phyloP scores from a whole-genome alignment of 1,140 invertebrate species.

The Holcopasites calliopsidis region DNA sequence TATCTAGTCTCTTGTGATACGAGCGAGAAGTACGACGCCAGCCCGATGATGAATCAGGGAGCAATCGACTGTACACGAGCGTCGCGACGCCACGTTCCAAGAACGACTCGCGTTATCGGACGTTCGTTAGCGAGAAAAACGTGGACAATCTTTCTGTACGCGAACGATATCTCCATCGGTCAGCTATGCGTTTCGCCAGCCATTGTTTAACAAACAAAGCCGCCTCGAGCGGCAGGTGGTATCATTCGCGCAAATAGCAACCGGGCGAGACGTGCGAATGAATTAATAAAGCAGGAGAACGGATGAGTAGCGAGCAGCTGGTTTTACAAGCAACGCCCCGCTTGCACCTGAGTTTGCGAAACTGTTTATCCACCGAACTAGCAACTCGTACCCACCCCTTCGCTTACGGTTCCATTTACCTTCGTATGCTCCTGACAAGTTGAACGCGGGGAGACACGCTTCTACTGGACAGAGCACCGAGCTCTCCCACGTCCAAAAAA shows the following conservation, averaged over 20 bases:
- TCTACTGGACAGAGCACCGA: background rate
- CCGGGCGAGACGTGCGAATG: slow-evolving; percentile 10
- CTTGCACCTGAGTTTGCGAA: background rate
- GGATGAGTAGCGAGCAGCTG: slow-evolving; percentile 16
- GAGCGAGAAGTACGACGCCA: background rate
- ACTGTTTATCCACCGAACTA: background rate
- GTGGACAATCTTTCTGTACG: slow-evolving; percentile 12
- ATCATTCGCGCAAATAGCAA: slow-evolving; percentile 17
- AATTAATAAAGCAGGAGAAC: slow-evolving; percentile 41
- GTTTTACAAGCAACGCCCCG: slow-evolving; percentile 12
- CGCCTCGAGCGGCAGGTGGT: slow-evolving; percentile 23
- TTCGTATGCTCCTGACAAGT: background rate
- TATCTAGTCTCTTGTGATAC: background rate
- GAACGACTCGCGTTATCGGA: slow-evolving; percentile 13
- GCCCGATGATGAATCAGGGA: slow-evolving; percentile 1
- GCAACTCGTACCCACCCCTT: background rate
- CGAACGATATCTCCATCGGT: slow-evolving; percentile 19
- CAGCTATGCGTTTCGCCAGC: slow-evolving; percentile 29
- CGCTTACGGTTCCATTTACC: slow-evolving; percentile 4
- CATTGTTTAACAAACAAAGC: slow-evolving; percentile 38
- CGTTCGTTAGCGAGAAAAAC: slow-evolving; percentile 8
- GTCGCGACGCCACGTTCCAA: background rate
- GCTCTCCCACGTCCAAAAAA: no score
- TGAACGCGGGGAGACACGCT: background rate
- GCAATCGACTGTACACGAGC: background rate